phyloP scores from a whole-genome alignment of 2,113 vertebrate species.

The Laticauda laticaudata region DNA sequence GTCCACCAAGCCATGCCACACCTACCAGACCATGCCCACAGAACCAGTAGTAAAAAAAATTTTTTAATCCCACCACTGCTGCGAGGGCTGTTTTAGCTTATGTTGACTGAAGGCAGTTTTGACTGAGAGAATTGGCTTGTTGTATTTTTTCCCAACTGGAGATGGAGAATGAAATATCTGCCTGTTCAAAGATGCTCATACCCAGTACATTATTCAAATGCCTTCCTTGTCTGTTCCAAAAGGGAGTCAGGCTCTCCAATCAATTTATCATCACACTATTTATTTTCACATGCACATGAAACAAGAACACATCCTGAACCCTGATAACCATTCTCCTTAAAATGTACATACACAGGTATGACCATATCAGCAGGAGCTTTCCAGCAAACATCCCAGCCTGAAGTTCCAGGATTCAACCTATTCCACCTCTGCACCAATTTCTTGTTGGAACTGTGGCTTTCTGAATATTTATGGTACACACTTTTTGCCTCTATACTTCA shows the following conservation, averaged over 20 bases:
- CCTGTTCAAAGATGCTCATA: background rate
- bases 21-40: too few species aligned
- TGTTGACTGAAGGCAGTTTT: background rate
- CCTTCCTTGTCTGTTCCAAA: background rate
- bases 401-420: background rate
- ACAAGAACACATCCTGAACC: background rate
- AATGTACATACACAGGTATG: background rate
- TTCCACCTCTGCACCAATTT: background rate
- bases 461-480: too few species aligned
- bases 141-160: too few species aligned
- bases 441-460: background rate
- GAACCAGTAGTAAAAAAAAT: too few species aligned
- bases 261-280: background rate
- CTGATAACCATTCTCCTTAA: background rate
- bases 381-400: background rate
- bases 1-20: too few species aligned
- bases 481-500: background rate
- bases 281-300: background rate
- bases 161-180: background rate
- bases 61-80: too few species aligned
- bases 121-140: background rate
- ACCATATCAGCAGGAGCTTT: background rate
- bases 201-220: background rate
- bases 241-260: background rate
- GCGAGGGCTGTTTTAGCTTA: background rate